Percentiles rank a stretch among this genome's conserved stretches.
These are phyloP conservation scores for Prionailurus bengalensis DNA, from an alignment of 2,113 vertebrate genomes.

Conservation along the genomic window DNA sequence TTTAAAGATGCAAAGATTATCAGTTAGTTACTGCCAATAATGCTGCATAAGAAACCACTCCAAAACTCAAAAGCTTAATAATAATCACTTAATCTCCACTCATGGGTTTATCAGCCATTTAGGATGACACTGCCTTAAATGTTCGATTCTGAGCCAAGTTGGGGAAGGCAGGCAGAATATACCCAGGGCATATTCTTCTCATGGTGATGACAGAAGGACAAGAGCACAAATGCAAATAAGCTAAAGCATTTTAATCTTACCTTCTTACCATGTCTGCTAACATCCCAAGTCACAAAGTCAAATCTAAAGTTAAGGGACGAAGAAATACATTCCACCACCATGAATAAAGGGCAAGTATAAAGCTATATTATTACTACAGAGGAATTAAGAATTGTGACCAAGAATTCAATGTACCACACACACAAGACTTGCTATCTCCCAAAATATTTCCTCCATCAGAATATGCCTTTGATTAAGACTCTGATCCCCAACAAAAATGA, in stretches of 20 bases:
- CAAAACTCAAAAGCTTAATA: neutral
- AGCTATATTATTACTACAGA: neutral
- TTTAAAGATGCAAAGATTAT: constrained; percentile 14
- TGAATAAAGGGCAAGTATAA: neutral
- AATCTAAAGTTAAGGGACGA: neutral
- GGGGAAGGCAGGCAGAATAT: neutral
- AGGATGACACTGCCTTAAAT: neutral
- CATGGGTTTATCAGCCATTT: neutral
- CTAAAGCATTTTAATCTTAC: neutral
- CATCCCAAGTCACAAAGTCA: neutral
- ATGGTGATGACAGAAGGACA: neutral
- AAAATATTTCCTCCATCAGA: neutral
- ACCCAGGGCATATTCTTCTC: neutral
- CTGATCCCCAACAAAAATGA: neutral
- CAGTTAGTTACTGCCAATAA: neutral
- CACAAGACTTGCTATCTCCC: neutral
- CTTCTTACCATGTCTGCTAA: neutral
- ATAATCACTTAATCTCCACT: neutral
- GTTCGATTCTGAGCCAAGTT: neutral
- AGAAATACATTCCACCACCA: neutral
- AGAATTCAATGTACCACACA: neutral
- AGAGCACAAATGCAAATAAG: neutral
- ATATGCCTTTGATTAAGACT: neutral
- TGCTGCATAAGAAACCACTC: neutral
- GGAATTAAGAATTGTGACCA: neutral